Evolutionary conservation across 1,140 invertebrate species (phyloP), one percentile per base, ranked within the genome.

Genomic region (Drosophila suzukii): DNA sequence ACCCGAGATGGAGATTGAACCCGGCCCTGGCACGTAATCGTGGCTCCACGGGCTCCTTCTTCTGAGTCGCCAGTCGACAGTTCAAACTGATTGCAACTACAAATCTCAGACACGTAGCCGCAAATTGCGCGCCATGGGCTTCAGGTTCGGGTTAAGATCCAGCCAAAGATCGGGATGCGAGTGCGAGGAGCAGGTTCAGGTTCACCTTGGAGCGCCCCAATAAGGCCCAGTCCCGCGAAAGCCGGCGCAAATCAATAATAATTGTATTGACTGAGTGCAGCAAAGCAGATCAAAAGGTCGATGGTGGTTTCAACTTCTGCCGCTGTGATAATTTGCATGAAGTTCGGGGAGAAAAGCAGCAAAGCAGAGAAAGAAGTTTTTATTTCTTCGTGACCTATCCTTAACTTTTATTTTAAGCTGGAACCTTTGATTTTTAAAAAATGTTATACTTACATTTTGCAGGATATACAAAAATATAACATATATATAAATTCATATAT

Each of bases 201-300:
- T 70, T 78, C 81, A 75, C 60, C 71, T 67, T 77, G 72, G 56
- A 62, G 46, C 41, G 50, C 66, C 75, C 68, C 61, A 79, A 68
- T 74, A 59, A 68, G 49, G 41, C 57, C 53, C 27, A 20, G 39
- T n/a, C 39, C 32, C 24, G 61, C 70, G 76, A 72, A 59, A 77
- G 80, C 66, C 72, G 38, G 61, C 30, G 65, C 79, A 83, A 84
- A 88, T 89, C 83, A 88, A 88, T 88, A 89, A 89, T 88, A 88
- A 88, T 89, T 79, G 84, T 83, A 88, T 88, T 88, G 83, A 88
- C 83, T 80, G 84, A 78, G 67, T 61, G 72, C 61, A 79, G 80
- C 81, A 67, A 63, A 44, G 73, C 79, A 74, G 84, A 89, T 88
- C 83, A 88, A 89, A 83, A 89, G 83, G 83, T 88, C 83, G 83